phyloP scores from a whole-genome alignment of 2,888 invertebrate species.

The Graphium colonna region DNA sequence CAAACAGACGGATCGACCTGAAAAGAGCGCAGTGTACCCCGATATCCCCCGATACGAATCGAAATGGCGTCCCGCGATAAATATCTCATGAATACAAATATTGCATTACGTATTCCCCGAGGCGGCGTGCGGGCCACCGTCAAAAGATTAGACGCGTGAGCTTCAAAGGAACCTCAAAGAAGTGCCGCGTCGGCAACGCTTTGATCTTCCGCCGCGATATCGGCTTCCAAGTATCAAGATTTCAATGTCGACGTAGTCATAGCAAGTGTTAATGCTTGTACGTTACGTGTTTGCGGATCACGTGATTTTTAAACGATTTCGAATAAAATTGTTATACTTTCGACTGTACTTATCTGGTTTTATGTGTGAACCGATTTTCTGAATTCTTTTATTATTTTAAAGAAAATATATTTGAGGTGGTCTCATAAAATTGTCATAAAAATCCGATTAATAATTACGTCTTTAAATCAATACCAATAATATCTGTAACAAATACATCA shows the following conservation, averaged over 20 bases:
- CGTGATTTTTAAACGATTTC: slow-evolving; percentile 1
- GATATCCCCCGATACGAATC: too few relatives aligned
- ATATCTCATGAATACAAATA: slow-evolving; percentile 71
- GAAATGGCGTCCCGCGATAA: slow-evolving; percentile 43
- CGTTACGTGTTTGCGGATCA: not conserved
- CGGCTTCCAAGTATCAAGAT: not conserved
- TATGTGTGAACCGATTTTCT: too few relatives aligned
- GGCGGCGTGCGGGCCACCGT: slow-evolving; percentile 2
- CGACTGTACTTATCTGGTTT: too few relatives aligned
- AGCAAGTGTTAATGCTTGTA: too few relatives aligned
- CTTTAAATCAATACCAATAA: too few relatives aligned
- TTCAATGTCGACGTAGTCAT: not conserved
- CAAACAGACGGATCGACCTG: too few relatives aligned
- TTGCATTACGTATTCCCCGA: slow-evolving; percentile 58
- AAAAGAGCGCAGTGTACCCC: too few relatives aligned
- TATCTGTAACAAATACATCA: too few relatives aligned
- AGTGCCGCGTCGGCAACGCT: not conserved
- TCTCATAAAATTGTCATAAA: too few relatives aligned
- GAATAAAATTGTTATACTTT: slow-evolving; percentile 1
- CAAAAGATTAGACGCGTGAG: not conserved
- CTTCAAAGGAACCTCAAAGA: not conserved
- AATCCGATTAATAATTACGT: too few relatives aligned
- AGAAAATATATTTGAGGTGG: not conserved
- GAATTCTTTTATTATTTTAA: too few relatives aligned
- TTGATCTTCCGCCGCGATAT: too few relatives aligned